A percentile compares a stretch with the other conserved stretches of the same genome.
These are phyloP conservation scores for Otus scops DNA, from an alignment of 2,797 vertebrate species.

Conservation along the genomic window DNA sequence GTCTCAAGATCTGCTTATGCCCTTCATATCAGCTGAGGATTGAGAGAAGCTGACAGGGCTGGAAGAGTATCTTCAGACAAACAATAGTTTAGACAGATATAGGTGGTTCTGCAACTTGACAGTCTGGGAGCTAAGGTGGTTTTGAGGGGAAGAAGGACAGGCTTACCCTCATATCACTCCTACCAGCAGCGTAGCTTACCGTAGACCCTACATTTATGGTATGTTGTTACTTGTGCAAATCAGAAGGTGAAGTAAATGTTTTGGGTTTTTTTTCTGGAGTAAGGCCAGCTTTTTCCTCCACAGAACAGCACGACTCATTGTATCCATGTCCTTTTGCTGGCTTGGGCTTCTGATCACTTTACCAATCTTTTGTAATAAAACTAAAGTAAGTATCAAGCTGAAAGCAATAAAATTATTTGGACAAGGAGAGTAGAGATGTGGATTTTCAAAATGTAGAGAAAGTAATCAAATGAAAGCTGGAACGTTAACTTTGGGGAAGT, in stretches of 20 bases:
- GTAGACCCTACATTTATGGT: neutral
- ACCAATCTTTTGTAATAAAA: neutral
- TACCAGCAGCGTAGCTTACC: neutral
- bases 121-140: neutral
- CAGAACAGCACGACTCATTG: neutral
- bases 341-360: neutral
- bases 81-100: neutral
- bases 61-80: neutral
- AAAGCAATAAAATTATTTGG: neutral
- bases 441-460: neutral
- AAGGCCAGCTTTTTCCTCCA: neutral
- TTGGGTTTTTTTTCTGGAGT: neutral
- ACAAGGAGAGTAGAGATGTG: neutral
- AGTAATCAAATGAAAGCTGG: neutral
- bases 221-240: neutral
- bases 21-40: neutral
- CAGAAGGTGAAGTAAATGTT: neutral
- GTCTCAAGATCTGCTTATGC: neutral
- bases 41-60: neutral
- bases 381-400: neutral
- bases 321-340: neutral
- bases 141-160: neutral
- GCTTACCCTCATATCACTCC: neutral
- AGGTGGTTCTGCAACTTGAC: neutral
- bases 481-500: neutral